Percentiles rank a stretch among this genome's conserved stretches.
phyloP scores from a whole-genome alignment of 2,797 vertebrate species.

The Anas flavirostris region DNA sequence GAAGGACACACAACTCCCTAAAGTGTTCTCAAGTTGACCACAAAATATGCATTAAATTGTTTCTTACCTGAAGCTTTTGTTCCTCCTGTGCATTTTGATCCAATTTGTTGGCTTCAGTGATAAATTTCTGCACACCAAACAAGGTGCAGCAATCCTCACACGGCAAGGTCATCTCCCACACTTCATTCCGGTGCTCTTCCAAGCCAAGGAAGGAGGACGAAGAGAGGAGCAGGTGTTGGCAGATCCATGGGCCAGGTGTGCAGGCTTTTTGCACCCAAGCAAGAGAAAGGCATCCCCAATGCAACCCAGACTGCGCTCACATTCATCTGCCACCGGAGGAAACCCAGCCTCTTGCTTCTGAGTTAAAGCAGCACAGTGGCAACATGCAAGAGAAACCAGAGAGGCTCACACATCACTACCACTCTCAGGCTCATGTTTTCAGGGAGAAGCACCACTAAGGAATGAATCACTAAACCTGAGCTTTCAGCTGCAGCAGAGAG shows the following conservation, averaged over 20 bases:
- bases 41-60: neutral
- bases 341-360: neutral
- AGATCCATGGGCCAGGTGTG: neutral
- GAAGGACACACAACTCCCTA: neutral
- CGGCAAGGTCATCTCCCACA: accelerated
- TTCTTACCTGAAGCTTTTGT: neutral
- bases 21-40: neutral
- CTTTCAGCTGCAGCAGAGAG: neutral
- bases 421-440: neutral
- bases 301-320: accelerated
- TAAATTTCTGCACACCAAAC: neutral
- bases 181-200: neutral
- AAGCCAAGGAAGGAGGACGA: neutral
- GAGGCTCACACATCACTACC: neutral
- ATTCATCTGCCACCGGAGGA: neutral
- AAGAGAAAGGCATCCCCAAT: neutral
- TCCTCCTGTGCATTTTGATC: neutral
- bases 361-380: accelerated
- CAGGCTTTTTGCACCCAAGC: neutral
- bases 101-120: neutral
- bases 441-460: neutral
- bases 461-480: neutral
- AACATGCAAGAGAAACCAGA: accelerated
- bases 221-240: neutral
- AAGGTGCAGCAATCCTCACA: no score